Base-by-base conservation (phyloP, 2,888 invertebrate species). In the Polydrusus tereticollis region DNA sequence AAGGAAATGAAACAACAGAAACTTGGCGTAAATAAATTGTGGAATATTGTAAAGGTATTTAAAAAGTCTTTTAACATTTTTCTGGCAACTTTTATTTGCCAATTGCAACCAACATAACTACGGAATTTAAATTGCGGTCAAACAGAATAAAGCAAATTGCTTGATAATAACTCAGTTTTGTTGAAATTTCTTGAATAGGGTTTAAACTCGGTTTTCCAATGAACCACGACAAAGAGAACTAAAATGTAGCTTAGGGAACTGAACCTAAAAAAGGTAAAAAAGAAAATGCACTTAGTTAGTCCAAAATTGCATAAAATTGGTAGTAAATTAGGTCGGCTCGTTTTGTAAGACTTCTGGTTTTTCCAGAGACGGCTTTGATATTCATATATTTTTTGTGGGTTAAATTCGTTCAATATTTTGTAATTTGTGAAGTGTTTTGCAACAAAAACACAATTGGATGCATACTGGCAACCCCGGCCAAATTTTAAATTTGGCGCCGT, bases 21-120 rank as follows among this genome's bases (percentile, higher is more conserved):
- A 38, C n/a, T 38, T 38, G 1, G 33, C 10, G n/a, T 12, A 38
- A 12, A 38, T 1, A 8, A 38, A 12, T 14, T 38, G 38, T 38
- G n/a, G 38, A 38, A 38, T 38, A 38, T 38, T 45, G 43, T 45
- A 45, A 38, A 38, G n/a, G 18, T 45, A 20, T 45, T 45, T 47
- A 47, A 20, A 47, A 21, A 8, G 3, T 3, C 12, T 4, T 21
- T 21, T 2, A 47, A 20, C 10, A 47, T 12, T 21, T 12, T 21
- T 47, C 21, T 21, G 47, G 47, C 21, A 21, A 8, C 47, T 47
- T 47, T 47, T 7, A 10, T 20, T 47, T 47, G 3, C 47, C 12
- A 12, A 12, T 47, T 20, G 21, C 8, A 12, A 47, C 10, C 47
- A 47, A 12, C 20, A 47, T 21, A 21, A 21, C 21, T 12, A 21